These are phyloP conservation scores for Drosophila testacea DNA, from an alignment of 2,888 invertebrate species.

Conservation along the genomic window DNA sequence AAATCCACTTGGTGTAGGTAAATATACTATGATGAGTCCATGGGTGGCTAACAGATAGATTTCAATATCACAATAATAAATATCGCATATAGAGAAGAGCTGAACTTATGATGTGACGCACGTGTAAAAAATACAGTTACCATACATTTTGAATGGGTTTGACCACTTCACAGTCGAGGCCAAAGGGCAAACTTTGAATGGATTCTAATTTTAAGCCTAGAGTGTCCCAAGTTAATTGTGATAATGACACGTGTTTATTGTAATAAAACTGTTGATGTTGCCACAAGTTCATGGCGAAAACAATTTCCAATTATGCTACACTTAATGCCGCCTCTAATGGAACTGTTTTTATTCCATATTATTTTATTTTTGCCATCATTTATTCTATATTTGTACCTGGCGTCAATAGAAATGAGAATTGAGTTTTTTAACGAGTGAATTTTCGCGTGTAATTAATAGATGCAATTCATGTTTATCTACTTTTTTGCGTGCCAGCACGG, in stretches of 20 bases:
- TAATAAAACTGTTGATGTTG: constrained; percentile 29
- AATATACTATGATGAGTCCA: constrained; percentile 9
- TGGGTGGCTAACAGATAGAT: constrained; percentile 54
- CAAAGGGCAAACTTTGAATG: constrained; percentile 56
- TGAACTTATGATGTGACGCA: constrained; percentile 14
- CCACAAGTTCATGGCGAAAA: constrained; percentile 73
- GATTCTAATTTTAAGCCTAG: constrained; percentile 26
- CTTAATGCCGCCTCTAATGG: constrained; percentile 27
- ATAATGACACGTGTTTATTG: constrained; percentile 29
- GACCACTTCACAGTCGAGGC: constrained; percentile 40
- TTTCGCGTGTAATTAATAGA: constrained; percentile 59
- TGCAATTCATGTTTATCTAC: constrained; percentile 33
- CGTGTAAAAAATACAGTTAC: constrained; percentile 16
- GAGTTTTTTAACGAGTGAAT: constrained; percentile 30
- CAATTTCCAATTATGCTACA: constrained; percentile 62
- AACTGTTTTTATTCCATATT: constrained; percentile 20
- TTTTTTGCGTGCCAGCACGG: constrained; percentile 40
- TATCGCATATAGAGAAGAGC: constrained; percentile 6
- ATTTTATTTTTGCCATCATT: constrained; percentile 7
- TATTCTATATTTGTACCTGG: constrained; percentile 19
- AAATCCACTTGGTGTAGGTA: constrained; percentile 34
- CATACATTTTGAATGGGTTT: background rate
- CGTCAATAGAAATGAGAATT: constrained; percentile 16
- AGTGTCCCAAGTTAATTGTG: constrained; percentile 19
- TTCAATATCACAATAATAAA: constrained; percentile 59